Evolutionary conservation across 2,113 vertebrate species (phyloP).

Genomic region (Mormyrus lacerda): DNA sequence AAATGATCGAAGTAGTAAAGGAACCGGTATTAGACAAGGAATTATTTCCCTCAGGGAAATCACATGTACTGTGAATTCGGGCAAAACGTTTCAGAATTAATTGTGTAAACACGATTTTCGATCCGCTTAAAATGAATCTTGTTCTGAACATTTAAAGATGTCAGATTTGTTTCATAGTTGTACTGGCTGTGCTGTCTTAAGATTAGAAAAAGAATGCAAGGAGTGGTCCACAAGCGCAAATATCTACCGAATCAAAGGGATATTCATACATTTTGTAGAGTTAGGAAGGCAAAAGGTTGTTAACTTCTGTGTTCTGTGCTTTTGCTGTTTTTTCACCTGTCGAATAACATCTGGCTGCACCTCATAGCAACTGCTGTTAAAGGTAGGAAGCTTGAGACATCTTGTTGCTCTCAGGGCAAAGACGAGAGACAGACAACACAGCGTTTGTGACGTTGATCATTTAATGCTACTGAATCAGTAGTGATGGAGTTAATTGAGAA

Average conservation of each 20-base stretch:
- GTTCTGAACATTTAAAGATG: background rate
- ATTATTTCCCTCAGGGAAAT: background rate
- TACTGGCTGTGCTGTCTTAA: background rate
- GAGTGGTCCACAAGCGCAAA: background rate
- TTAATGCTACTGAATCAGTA: background rate
- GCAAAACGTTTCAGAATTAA: background rate
- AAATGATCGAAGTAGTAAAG: background rate
- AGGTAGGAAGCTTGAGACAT: constrained; percentile 46
- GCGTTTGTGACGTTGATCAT: constrained; percentile 15
- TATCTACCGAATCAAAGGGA: background rate
- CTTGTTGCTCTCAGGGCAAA: constrained; percentile 27
- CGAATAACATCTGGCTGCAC: constrained; percentile 46
- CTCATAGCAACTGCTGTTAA: constrained; percentile 40
- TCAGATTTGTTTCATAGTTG: background rate
- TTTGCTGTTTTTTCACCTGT: constrained; percentile 48
- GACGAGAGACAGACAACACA: constrained; percentile 20
- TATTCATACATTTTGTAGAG: constrained; percentile 13
- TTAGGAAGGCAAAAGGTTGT: constrained; percentile 19
- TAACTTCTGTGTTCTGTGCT: constrained; percentile 51
- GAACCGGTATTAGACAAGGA: background rate
- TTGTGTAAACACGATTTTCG: background rate
- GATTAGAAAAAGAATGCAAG: background rate
- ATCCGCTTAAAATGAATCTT: background rate
- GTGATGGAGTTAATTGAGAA: background rate
- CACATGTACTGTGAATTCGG: background rate